Percentiles rank a stretch among this genome's conserved stretches.
Evolutionary conservation across 2,113 vertebrate genomes (phyloP).

Genomic region (Ictalurus furcatus): DNA sequence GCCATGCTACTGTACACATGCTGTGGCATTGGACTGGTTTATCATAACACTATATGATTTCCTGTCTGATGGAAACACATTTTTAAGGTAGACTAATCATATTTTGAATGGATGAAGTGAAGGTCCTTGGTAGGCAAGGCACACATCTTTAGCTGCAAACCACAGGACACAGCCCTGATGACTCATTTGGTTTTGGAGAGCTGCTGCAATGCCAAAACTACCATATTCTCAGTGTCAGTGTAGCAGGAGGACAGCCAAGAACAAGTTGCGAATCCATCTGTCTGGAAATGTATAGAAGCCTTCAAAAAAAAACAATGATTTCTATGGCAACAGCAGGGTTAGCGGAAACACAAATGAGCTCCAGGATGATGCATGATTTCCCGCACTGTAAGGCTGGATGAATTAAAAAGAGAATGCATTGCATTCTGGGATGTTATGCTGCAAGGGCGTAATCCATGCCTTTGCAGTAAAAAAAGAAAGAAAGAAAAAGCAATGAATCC

Average conservation of each 20-base stretch:
- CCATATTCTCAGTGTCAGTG: constrained; percentile 32
- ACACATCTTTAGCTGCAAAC: constrained; percentile 7
- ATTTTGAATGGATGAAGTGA: constrained; percentile 29
- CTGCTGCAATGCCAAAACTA: constrained; percentile 22
- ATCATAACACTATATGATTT: constrained; percentile 38
- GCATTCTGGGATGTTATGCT: not conserved
- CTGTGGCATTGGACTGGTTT: constrained; percentile 37
- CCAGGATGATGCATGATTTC: constrained; percentile 40
- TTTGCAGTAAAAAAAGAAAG: not conserved
- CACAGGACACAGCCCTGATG: constrained; percentile 35
- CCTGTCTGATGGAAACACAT: constrained; percentile 22
- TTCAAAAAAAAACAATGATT: constrained; percentile 45
- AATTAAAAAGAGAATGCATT: constrained; percentile 8
- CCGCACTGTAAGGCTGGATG: constrained; percentile 11
- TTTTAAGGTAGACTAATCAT: constrained; percentile 20
- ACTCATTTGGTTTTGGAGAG: constrained; percentile 27
- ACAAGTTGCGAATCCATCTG: constrained; percentile 36
- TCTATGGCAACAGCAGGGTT: constrained; percentile 41
- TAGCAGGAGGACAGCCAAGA: constrained; percentile 29
- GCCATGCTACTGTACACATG: constrained; percentile 2
- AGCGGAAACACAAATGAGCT: constrained; percentile 33
- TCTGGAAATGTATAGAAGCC: constrained; percentile 45
- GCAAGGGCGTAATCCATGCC: not conserved
- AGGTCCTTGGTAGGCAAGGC: not conserved
- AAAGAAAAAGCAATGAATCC: not conserved